phyloP scores from a whole-genome alignment of 2,888 invertebrate genomes.

The Galerucella calmariensis region DNA sequence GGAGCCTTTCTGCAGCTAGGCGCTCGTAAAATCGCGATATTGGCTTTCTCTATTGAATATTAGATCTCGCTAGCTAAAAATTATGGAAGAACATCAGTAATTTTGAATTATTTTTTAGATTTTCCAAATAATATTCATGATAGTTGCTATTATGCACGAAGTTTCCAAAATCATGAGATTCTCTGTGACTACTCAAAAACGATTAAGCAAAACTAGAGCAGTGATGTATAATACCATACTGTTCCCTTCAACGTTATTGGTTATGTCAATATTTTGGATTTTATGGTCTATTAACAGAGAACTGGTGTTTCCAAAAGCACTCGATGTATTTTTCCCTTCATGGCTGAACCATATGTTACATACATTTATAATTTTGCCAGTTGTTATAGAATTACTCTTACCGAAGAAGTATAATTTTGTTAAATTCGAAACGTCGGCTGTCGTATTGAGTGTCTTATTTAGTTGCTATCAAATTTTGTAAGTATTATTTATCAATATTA shows the following conservation, averaged over 20 bases:
- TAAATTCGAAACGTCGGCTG: slow-evolving; percentile 37
- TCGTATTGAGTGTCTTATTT: slow-evolving; percentile 35
- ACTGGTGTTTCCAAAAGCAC: slow-evolving; percentile 68
- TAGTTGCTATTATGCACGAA: slow-evolving; percentile 48
- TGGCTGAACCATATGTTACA: slow-evolving; percentile 73
- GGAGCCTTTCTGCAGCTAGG: too few species aligned
- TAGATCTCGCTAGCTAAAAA: too few species aligned
- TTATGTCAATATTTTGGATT: slow-evolving; percentile 69
- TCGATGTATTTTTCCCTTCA: slow-evolving; percentile 68
- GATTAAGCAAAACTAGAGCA: slow-evolving; percentile 41
- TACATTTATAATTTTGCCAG: slow-evolving; percentile 67
- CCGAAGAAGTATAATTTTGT: slow-evolving; percentile 48
- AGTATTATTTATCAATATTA: slow-evolving; percentile 36
- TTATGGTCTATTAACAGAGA: slow-evolving; percentile 69
- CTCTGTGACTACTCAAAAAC: slow-evolving; percentile 33
- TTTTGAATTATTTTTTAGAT: slow-evolving; percentile 42
- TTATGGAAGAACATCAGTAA: too few species aligned
- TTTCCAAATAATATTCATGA: slow-evolving; percentile 48
- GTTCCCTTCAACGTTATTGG: slow-evolving; percentile 64
- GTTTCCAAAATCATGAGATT: slow-evolving; percentile 34
- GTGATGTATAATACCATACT: slow-evolving; percentile 48
- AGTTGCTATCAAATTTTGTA: slow-evolving; percentile 45
- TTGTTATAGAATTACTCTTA: slow-evolving; percentile 65
- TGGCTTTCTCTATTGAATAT: too few species aligned
- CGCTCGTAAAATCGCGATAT: too few species aligned